A percentile compares a stretch with the other conserved stretches of the same genome.
Conservation (phyloP, 2,888 invertebrate genomes). For the Scaptodrosophila latifasciaeformis region DNA sequence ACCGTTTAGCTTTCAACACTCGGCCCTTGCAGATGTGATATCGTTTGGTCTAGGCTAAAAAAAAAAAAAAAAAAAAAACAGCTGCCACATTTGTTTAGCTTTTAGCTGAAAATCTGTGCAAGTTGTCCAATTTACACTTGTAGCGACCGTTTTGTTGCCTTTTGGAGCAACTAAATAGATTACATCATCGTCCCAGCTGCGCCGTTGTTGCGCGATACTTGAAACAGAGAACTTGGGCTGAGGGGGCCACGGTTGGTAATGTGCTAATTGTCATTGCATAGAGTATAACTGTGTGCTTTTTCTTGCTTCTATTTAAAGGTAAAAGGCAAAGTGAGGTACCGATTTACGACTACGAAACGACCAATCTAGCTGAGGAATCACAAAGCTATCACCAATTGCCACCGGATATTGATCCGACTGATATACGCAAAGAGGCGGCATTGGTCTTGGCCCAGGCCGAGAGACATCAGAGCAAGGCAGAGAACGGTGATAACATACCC, state of each 20-base stretch:
- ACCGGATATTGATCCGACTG: slow-evolving; percentile 82
- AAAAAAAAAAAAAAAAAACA: no score
- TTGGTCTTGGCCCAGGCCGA: slow-evolving; percentile 84
- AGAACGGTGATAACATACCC: slow-evolving; percentile 73
- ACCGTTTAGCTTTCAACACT: no score
- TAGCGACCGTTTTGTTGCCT: slow-evolving; percentile 24
- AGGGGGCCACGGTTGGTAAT: slow-evolving; percentile 1
- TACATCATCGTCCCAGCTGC: slow-evolving; percentile 62
- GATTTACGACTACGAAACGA: slow-evolving; percentile 69
- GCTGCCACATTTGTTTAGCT: slow-evolving; percentile 55
- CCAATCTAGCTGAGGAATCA: slow-evolving; percentile 67
- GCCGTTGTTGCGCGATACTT: no score
- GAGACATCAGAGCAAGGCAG: slow-evolving; percentile 81
- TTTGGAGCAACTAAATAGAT: slow-evolving; percentile 26
- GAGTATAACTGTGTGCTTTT: slow-evolving; percentile 38
- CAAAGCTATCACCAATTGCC: slow-evolving; percentile 78
- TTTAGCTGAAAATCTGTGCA: slow-evolving; percentile 31
- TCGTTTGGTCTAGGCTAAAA: no score
- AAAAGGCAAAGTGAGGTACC: slow-evolving; percentile 71
- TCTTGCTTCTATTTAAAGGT: slow-evolving; percentile 43
- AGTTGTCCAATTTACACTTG: slow-evolving; percentile 56
- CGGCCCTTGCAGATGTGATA: no score
- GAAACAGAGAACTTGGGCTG: not conserved
- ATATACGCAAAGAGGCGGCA: slow-evolving; percentile 85
- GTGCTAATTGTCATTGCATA: slow-evolving; percentile 62